These are phyloP conservation scores for Maniola jurtina DNA, from an alignment of 1,140 invertebrate species.

Conservation along the genomic window DNA sequence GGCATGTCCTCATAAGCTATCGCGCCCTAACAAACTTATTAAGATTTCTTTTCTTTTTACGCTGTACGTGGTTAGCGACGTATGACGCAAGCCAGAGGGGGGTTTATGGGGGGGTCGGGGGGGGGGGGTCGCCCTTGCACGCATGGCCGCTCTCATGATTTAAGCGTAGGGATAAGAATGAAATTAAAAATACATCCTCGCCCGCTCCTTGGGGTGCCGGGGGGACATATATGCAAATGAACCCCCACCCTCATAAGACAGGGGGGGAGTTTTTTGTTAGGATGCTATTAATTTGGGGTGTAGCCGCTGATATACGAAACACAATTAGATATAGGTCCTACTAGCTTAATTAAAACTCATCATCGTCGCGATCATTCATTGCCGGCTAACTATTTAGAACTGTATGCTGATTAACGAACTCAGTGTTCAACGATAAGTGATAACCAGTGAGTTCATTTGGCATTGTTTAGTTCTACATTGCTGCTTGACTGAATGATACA, in stretches of 20 bases:
- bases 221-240: slow-evolving; percentile 78
- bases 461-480: too few species aligned
- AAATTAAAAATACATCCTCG: slow-evolving; percentile 79
- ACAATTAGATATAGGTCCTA: not conserved
- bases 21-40: slow-evolving; percentile 77
- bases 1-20: slow-evolving; percentile 52
- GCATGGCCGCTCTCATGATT: slow-evolving; percentile 78
- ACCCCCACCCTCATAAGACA: slow-evolving; percentile 64
- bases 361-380: too few species aligned
- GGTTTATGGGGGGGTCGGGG: slow-evolving; percentile 7
- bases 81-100: slow-evolving; percentile 72
- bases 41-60: slow-evolving; percentile 78
- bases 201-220: slow-evolving; percentile 71
- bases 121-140: slow-evolving; percentile 54
- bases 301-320: slow-evolving; percentile 37
- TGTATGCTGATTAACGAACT: too few species aligned
- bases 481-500: too few species aligned
- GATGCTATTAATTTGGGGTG: slow-evolving; percentile 78
- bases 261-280: slow-evolving; percentile 73
- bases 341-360: not conserved
- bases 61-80: slow-evolving; percentile 76
- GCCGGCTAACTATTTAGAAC: too few species aligned
- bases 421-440: too few species aligned
- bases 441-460: too few species aligned
- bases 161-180: slow-evolving; percentile 78